These are phyloP conservation scores for Engraulis encrasicolus DNA, from an alignment of 2,113 vertebrate species.

Conservation along the genomic window DNA sequence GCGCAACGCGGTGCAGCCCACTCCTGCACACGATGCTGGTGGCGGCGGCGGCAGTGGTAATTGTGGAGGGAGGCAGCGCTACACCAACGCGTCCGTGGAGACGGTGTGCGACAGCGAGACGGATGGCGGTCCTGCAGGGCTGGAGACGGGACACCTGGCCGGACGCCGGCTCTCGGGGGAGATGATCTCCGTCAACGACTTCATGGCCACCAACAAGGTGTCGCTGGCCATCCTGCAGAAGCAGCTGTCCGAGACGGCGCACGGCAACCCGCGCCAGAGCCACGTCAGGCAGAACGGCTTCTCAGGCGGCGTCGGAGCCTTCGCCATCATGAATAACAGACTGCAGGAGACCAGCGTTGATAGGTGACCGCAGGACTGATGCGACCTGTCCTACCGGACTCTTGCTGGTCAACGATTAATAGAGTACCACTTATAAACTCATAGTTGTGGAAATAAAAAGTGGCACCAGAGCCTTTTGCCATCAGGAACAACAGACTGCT, in stretches of 20 bases:
- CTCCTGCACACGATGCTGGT: constrained; percentile 45
- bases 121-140: constrained; percentile 61
- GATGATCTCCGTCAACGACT: constrained; percentile 81
- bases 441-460: no score
- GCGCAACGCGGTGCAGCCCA: constrained; percentile 72
- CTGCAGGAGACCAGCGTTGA: constrained; percentile 78
- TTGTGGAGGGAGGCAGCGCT: constrained; percentile 54
- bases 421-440: no score
- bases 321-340: constrained; percentile 79
- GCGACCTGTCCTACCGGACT: no score
- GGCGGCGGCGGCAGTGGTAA: no score
- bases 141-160: constrained; percentile 57
- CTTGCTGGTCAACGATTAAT: no score
- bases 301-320: constrained; percentile 75
- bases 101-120: constrained; percentile 77
- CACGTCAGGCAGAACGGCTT: constrained; percentile 73
- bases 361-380: constrained; percentile 63
- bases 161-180: constrained; percentile 76
- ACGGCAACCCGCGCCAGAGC: constrained; percentile 72
- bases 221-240: constrained; percentile 80
- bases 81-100: constrained; percentile 73
- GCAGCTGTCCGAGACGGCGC: constrained; percentile 78
- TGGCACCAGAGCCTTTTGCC: constrained; percentile 75
- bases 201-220: constrained; percentile 75
- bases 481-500: constrained; percentile 80